Base-by-base conservation (phyloP, 2,888 invertebrate species). In the Spialia ferax region DNA sequence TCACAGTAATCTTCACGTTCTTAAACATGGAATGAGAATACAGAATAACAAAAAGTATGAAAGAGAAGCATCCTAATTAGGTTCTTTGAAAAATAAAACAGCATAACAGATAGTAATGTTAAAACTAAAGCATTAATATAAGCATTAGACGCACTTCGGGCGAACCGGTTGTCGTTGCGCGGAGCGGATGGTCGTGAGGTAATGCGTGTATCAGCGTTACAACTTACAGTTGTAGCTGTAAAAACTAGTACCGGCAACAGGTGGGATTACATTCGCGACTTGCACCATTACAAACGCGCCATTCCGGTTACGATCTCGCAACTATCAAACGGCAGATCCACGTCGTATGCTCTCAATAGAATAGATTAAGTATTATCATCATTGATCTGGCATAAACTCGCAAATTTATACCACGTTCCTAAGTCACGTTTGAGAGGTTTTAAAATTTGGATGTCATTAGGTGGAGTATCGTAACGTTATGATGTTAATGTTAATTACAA, bases 231-330 rank as follows among this genome's bases (percentile, higher is more conserved):
- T 76, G 79, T 76, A 77, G 77, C 79, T 80, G 77, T 81, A 88
- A 90, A 89, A 89, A 91, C 86, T 88, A 77, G 85, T 84, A 83
- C 79, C 80, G 73, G 78, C 83, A 83, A 82, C 86, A 87, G 86
- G 87, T 88, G 85, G 81, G 82, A 80, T 84, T 82, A 82, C 84
- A 82, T 82, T 76, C 78, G 74, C 77, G 78, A 76, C 81, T 77
- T 77, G 80, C 77, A 77, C 74, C 78, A 78, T 77, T 77, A 70
- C 77, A 71, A 77, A 78, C 78, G 76, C 74, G 79, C 79, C 79
- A 77, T 82, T 84, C 87, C 85, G 84, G 87, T 89, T 85, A 78
- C 78, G 72, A 78, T 75, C 68, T 63, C 70, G 71, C 76, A 77
- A 78, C 77, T 77, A 82, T 82, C 79, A 77, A 80, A 79, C 72